Percentiles rank a stretch among this genome's conserved stretches.
These are phyloP conservation scores for Lordiphosa collinella DNA, from an alignment of 1,140 invertebrate species.

Conservation along the genomic window DNA sequence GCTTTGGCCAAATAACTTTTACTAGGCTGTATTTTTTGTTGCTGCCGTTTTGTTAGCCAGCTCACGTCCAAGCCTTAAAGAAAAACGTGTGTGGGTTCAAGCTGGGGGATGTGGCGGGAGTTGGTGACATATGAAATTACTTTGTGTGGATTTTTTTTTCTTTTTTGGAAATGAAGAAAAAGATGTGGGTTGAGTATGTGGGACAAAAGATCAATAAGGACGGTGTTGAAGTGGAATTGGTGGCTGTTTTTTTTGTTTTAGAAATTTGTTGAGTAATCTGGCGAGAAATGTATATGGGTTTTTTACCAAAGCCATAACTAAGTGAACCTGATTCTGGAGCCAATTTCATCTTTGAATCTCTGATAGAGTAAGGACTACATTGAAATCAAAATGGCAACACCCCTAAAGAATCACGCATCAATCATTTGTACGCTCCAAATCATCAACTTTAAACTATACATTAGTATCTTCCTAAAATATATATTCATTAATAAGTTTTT, in stretches of 20 bases:
- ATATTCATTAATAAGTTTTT: too few species aligned
- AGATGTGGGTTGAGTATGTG: background rate
- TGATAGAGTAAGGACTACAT: too few species aligned
- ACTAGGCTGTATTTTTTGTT: conserved; percentile 34
- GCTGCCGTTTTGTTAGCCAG: conserved; percentile 25
- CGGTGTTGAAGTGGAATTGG: conserved; percentile 1
- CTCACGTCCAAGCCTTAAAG: conserved; percentile 37
- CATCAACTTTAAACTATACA: too few species aligned
- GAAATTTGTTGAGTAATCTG: too few species aligned
- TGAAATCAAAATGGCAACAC: too few species aligned
- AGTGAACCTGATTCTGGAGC: too few species aligned
- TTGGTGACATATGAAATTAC: conserved; percentile 8
- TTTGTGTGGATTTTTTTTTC: background rate
- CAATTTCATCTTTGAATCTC: too few species aligned
- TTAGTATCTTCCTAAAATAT: too few species aligned
- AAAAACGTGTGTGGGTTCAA: background rate
- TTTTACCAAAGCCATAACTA: too few species aligned
- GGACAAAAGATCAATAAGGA: background rate
- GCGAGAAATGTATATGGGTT: too few species aligned
- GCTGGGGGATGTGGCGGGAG: conserved; percentile 21
- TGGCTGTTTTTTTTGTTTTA: conserved; percentile 5
- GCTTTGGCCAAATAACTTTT: conserved; percentile 69
- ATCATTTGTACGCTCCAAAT: too few species aligned
- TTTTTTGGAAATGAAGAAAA: background rate
- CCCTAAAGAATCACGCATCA: too few species aligned